These are phyloP conservation scores for Strigamia crassipes DNA, from an alignment of 2,888 invertebrate species.

Conservation along the genomic window DNA sequence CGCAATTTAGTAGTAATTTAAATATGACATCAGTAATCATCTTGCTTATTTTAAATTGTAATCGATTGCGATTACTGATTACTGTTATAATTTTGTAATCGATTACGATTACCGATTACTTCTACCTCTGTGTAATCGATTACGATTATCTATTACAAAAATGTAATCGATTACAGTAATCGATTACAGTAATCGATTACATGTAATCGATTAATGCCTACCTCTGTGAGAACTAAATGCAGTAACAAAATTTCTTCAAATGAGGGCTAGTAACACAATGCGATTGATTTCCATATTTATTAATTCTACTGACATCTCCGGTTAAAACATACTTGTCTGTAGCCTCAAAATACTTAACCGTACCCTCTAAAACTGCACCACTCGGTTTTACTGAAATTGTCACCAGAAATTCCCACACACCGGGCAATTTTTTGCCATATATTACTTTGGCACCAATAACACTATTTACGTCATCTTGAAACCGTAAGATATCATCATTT, in stretches of 20 bases:
- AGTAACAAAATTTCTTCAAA: conserved; percentile 58
- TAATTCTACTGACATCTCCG: no score
- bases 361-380: conserved; percentile 32
- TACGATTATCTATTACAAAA: no score
- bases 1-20: no score
- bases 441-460: conserved; percentile 14
- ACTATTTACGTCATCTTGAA: background rate
- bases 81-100: no score
- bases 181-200: no score
- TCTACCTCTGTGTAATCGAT: no score
- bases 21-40: no score
- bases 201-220: no score
- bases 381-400: conserved; percentile 25
- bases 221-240: conserved; percentile 51
- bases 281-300: conserved; percentile 59
- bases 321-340: background rate
- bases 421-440: background rate
- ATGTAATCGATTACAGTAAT: no score
- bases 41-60: no score
- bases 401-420: conserved; percentile 18
- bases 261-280: conserved; percentile 56
- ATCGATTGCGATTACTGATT: no score
- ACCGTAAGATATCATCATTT: conserved; percentile 14
- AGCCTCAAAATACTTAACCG: conserved; percentile 10
- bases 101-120: no score